phyloP scores from a whole-genome alignment of 2,797 vertebrate species.

The Anas flavirostris region DNA sequence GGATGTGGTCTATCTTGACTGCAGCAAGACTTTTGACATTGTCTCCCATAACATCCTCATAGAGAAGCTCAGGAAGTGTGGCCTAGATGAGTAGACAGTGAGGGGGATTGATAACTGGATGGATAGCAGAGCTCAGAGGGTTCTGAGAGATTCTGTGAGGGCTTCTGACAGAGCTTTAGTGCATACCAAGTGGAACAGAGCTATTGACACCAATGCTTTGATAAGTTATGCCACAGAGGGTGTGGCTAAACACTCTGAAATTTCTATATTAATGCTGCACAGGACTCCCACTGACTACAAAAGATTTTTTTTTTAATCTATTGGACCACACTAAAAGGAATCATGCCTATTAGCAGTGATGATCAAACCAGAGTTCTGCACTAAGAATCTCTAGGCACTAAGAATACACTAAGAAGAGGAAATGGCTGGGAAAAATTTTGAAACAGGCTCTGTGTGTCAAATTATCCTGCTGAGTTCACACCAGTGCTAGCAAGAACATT shows the following conservation, averaged over 20 bases:
- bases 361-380: neutral
- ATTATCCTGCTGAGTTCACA: neutral
- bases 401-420: neutral
- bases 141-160: no score
- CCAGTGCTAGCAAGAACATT: neutral
- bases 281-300: neutral
- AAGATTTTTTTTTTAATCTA: neutral
- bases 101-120: no score
- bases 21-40: no score
- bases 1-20: no score
- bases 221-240: neutral
- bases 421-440: neutral
- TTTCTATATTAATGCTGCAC: neutral
- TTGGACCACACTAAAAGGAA: neutral
- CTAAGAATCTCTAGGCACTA: neutral
- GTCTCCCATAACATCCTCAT: no score
- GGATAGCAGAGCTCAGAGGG: no score
- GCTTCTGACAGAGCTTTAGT: neutral
- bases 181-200: neutral
- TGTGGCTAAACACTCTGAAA: neutral
- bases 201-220: neutral
- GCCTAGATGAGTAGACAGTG: no score
- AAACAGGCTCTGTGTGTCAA: neutral
- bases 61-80: no score
- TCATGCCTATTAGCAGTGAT: accelerated